A percentile compares a stretch with the other conserved stretches of the same genome.
Conservation (phyloP, 2,113 vertebrate genomes). For the Antigone vipio region DNA sequence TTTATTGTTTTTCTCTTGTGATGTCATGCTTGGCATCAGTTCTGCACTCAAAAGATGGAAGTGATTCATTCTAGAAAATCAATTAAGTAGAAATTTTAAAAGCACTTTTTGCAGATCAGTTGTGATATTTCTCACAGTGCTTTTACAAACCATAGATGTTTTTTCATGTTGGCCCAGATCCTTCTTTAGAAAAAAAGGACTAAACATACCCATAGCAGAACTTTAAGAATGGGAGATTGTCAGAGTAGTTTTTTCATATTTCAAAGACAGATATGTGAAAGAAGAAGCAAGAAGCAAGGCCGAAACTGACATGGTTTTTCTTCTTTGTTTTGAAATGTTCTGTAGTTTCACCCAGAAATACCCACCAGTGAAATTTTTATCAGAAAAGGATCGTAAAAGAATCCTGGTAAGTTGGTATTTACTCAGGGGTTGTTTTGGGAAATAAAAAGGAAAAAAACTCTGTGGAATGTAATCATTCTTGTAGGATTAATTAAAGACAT, state of each 20-base stretch:
- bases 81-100: not conserved
- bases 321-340: conserved; percentile 47
- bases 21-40: not conserved
- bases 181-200: not conserved
- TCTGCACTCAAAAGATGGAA: not conserved
- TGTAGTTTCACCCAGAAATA: conserved; percentile 95
- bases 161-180: not conserved
- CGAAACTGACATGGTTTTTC: not conserved
- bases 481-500: not conserved
- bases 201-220: not conserved
- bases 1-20: not conserved
- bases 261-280: not conserved
- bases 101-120: not conserved
- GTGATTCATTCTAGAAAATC: not conserved
- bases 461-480: not conserved
- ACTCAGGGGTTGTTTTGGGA: not conserved
- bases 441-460: not conserved
- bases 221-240: not conserved
- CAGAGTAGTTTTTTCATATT: not conserved
- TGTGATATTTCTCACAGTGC: not conserved
- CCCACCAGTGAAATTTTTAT: conserved; percentile 96
- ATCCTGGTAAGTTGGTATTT: conserved; percentile 87
- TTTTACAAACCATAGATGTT: not conserved
- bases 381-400: conserved; percentile 97
- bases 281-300: not conserved